Conservation (phyloP, 2,797 vertebrate genomes). For the Alcedo quadribrachys region DNA sequence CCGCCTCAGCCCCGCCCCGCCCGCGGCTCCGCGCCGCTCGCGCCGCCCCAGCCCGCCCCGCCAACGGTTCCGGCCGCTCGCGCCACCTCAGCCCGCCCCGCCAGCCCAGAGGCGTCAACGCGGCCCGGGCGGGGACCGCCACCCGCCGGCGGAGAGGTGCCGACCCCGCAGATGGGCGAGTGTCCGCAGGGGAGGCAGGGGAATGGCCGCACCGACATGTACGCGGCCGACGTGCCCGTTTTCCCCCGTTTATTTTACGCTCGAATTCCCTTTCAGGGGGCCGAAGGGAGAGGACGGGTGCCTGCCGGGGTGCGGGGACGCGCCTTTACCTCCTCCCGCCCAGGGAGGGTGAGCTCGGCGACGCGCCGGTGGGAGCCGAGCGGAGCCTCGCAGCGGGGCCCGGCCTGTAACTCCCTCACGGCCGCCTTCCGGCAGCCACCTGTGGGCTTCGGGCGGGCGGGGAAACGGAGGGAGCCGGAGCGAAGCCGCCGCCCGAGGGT, state of each 20-base stretch:
- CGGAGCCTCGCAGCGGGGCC: neutral
- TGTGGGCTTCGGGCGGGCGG: neutral
- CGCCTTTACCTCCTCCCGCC: neutral
- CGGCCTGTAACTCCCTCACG: accelerated
- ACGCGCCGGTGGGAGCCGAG: neutral
- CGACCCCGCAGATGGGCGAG: neutral
- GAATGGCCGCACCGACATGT: neutral
- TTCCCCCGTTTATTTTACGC: neutral
- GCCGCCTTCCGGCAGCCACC: neutral
- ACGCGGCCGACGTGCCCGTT: neutral
- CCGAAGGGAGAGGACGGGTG: neutral
- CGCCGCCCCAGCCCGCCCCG: neutral
- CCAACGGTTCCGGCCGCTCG: neutral
- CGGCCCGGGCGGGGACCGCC: neutral
- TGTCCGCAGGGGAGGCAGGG: neutral
- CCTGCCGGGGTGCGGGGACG: neutral
- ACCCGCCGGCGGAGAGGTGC: neutral
- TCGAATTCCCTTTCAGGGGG: neutral
- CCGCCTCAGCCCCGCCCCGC: neutral
- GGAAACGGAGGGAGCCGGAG: neutral
- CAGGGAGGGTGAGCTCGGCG: neutral
- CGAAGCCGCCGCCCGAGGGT: neutral
- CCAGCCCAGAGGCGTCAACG: neutral
- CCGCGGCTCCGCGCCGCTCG: neutral
- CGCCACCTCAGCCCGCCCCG: neutral